Conservation (phyloP, 2,888 invertebrate species). For the Subacronicta megacephala region DNA sequence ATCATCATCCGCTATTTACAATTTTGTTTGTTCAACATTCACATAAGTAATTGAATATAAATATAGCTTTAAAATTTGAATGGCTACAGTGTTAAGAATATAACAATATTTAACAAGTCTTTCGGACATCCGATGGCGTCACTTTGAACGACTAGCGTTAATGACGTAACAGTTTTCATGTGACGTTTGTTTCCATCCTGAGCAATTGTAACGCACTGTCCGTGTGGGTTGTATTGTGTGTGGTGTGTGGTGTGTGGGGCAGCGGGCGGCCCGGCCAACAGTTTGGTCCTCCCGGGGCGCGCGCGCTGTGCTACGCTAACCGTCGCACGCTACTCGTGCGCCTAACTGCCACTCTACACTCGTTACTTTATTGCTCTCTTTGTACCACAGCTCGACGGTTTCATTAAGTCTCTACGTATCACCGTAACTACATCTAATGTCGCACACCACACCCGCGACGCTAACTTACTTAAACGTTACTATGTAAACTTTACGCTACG, state of each 20-base stretch:
- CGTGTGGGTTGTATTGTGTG: slow-evolving; percentile 28
- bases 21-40: slow-evolving; percentile 22
- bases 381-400: slow-evolving; percentile 88
- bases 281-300: slow-evolving; percentile 75
- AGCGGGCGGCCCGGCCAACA: slow-evolving; percentile 66
- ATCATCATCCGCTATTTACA: neutral
- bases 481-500: slow-evolving; percentile 77
- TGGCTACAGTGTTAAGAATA: slow-evolving; percentile 11
- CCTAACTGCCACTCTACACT: slow-evolving; percentile 73
- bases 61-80: slow-evolving; percentile 9
- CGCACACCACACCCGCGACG: slow-evolving; percentile 70
- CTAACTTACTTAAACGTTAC: slow-evolving; percentile 73
- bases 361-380: slow-evolving; percentile 86
- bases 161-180: slow-evolving; percentile 29
- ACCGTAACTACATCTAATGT: slow-evolving; percentile 83
- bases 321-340: slow-evolving; percentile 78
- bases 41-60: slow-evolving; percentile 6
- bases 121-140: slow-evolving; percentile 30
- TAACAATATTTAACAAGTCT: slow-evolving; percentile 17
- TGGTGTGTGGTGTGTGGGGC: slow-evolving; percentile 35
- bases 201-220: slow-evolving; percentile 13
- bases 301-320: slow-evolving; percentile 67
- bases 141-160: slow-evolving; percentile 2
- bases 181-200: slow-evolving; percentile 25
- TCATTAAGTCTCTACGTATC: slow-evolving; percentile 88